These are phyloP conservation scores for Brachylomia viminalis DNA, from an alignment of 2,888 invertebrate species.

Conservation along the genomic window DNA sequence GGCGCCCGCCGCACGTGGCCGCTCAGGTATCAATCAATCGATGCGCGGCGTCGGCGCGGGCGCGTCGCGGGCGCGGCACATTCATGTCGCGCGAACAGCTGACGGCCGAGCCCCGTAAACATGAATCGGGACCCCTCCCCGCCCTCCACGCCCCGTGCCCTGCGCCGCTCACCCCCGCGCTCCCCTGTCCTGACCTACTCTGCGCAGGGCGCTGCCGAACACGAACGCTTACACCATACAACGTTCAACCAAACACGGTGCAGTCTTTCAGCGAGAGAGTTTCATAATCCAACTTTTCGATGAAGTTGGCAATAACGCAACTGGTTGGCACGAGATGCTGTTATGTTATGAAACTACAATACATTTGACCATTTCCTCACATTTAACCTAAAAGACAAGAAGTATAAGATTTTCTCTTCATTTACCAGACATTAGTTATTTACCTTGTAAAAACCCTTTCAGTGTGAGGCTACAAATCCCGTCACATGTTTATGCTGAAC, in stretches of 20 bases:
- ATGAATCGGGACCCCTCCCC: constrained; percentile 83
- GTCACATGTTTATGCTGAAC: constrained; percentile 33
- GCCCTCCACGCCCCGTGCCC: constrained; percentile 38
- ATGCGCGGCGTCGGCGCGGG: constrained; percentile 78
- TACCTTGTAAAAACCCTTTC: not conserved
- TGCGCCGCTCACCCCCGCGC: constrained; percentile 63
- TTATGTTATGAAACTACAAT: not conserved
- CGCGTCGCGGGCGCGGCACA: constrained; percentile 86
- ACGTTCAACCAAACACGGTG: constrained; percentile 51
- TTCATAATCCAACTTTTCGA: constrained; percentile 16
- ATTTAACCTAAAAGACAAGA: not conserved
- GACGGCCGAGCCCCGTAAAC: constrained; percentile 88
- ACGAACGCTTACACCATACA: constrained; percentile 53
- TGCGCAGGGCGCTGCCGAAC: constrained; percentile 73
- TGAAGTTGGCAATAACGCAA: constrained; percentile 31
- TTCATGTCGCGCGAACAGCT: constrained; percentile 89
- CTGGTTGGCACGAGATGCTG: constrained; percentile 23
- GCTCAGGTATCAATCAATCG: constrained; percentile 88
- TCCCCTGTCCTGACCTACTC: constrained; percentile 73
- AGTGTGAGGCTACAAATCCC: constrained; percentile 8
- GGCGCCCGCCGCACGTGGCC: constrained; percentile 78
- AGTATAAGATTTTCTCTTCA: not conserved
- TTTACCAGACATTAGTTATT: not conserved
- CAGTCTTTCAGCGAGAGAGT: constrained; percentile 32
- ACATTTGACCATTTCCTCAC: not conserved